Percentiles rank a stretch among this genome's conserved stretches.
Evolutionary conservation across 2,113 vertebrate genomes (phyloP).

Genomic region (Microcebus lehilahytsara): DNA sequence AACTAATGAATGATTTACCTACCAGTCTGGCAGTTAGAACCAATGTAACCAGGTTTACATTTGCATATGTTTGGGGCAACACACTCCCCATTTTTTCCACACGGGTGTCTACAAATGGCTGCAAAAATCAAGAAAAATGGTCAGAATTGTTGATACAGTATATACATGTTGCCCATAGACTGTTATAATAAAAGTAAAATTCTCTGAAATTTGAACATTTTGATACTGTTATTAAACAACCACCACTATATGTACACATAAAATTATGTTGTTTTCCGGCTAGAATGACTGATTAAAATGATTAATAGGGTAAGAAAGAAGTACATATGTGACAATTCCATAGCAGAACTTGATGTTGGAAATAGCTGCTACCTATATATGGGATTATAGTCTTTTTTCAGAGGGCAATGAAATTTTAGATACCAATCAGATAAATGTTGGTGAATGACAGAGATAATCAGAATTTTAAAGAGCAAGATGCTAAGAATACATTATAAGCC

Average conservation of each 20-base stretch:
- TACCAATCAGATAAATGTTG: neutral
- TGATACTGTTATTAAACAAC: neutral
- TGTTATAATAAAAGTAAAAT: neutral
- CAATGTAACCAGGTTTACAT: slow-evolving; percentile 90
- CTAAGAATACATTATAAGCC: neutral
- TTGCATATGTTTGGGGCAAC: slow-evolving; percentile 90
- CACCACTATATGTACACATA: neutral
- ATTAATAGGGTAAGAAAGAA: neutral
- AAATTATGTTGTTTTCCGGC: neutral
- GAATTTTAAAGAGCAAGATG: neutral
- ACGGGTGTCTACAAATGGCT: slow-evolving; percentile 90
- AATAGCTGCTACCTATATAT: neutral
- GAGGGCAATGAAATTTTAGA: neutral
- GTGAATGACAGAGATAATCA: neutral
- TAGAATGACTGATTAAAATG: neutral
- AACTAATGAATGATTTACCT: slow-evolving; percentile 73
- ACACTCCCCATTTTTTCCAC: slow-evolving; percentile 91
- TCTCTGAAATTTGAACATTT: neutral
- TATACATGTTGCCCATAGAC: neutral
- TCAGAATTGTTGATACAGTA: neutral
- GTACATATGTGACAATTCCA: neutral
- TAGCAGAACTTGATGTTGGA: neutral
- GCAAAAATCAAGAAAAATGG: slow-evolving; percentile 63
- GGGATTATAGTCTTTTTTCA: neutral
- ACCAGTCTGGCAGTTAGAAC: slow-evolving; percentile 91